phyloP scores from a whole-genome alignment of 2,797 vertebrate species.

The Perdix hodgsoniae region DNA sequence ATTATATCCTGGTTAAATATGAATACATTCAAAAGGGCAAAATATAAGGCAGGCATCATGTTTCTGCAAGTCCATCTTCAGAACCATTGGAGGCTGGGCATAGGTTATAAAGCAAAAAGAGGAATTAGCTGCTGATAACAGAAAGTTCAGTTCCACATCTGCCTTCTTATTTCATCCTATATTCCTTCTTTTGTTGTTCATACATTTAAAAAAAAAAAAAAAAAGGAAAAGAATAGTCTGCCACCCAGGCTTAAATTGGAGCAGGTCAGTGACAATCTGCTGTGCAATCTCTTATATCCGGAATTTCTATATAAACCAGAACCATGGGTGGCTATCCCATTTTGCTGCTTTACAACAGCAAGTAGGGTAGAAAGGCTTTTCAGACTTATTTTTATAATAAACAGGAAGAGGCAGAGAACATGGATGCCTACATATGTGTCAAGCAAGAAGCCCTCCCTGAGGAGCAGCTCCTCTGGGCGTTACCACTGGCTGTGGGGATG shows the following conservation, averaged over 20 bases:
- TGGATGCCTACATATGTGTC: constrained; percentile 10
- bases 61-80: neutral
- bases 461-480: constrained; percentile 8
- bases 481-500: neutral
- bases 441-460: neutral
- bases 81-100: neutral
- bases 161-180: neutral
- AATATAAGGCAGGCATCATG: neutral
- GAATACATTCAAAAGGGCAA: constrained; percentile 3
- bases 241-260: constrained; percentile 55
- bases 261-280: constrained; percentile 50
- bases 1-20: constrained; percentile 43
- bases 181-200: neutral
- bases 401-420: constrained; percentile 23
- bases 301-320: constrained; percentile 51
- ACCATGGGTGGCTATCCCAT: neutral
- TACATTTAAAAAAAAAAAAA: neutral
- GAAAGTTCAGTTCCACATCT: neutral
- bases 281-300: constrained; percentile 31
- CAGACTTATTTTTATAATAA: constrained; percentile 45
- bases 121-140: neutral
- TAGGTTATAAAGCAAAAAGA: neutral
- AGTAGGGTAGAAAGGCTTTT: constrained; percentile 38
- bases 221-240: constrained; percentile 51
- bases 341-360: neutral